Evolutionary conservation across 2,888 invertebrate genomes (phyloP), one percentile per base, ranked within the genome.

Genomic region (Artemia sinica): DNA sequence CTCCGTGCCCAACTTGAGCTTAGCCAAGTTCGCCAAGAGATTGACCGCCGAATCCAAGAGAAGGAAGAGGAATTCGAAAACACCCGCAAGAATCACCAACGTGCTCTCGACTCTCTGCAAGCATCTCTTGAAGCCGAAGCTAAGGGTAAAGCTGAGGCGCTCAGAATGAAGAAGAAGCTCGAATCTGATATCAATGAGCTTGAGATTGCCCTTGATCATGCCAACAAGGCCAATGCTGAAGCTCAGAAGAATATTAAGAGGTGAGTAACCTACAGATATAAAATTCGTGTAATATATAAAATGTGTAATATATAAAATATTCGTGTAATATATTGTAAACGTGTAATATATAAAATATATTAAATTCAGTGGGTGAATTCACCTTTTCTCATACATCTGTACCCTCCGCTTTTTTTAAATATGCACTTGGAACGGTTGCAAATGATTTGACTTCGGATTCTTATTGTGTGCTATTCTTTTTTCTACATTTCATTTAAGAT

Each of bases 41-140:
- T 98, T 81, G 98, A 98, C 83, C 89, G 96, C 78, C 89, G 98
- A 78, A 92, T 99, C 81, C 95, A 95, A 80, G 98, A 98, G 86
- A 98, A 98, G 84, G 98, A 98, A 78, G 98, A 98, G 78, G 98
- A 98, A 82, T 99, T 98, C 85, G 97, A 98, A 80, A 97, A 96
- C 82, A 98, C 98, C 69, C 80, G 82, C 82, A 97, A 96, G 85
- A 98, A 97, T 82, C 97, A 98, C 85, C 96, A 97, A 83, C 90
- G 97, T 74, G 96, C 97, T 73, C 86, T 98, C 79, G 98, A 98
- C 82, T 96, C 95, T 78, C 96, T 97, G 95, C 83, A 84, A 74
- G 83, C 83, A 72, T 80, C 79, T 72, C 76, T 83, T 71, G 83
- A 83, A 74, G 82, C 82, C 73, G 83, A 83, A 75, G 76, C 81